These are phyloP conservation scores for Tichodroma muraria DNA, from an alignment of 2,113 vertebrate genomes.

Conservation along the genomic window DNA sequence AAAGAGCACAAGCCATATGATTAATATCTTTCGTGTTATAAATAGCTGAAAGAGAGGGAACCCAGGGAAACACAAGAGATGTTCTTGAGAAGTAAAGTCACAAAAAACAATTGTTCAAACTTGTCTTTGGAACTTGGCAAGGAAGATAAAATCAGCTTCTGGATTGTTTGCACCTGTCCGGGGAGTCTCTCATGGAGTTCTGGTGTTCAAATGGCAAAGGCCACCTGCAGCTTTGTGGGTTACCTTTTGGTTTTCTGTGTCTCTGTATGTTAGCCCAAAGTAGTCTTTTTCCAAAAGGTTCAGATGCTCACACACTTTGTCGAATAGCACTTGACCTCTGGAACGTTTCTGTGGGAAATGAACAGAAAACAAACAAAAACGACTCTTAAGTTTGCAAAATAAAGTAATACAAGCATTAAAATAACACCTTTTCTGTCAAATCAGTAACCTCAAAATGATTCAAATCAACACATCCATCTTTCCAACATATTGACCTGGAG, in stretches of 20 bases:
- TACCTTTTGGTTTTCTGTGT: constrained; percentile 95
- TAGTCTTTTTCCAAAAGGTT: constrained; percentile 97
- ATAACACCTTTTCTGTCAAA: not conserved
- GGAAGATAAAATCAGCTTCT: not conserved
- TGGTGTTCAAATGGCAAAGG: not conserved
- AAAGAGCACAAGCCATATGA: not conserved
- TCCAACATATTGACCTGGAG: not conserved
- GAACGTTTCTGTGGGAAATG: constrained; percentile 81
- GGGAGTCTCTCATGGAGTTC: not conserved
- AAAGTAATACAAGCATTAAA: not conserved
- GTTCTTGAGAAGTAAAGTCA: not conserved
- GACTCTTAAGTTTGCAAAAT: not conserved
- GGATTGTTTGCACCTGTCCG: not conserved
- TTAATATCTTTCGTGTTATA: not conserved
- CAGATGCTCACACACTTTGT: constrained; percentile 94
- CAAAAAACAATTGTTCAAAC: not conserved
- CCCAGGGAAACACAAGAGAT: not conserved
- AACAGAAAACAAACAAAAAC: not conserved
- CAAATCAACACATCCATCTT: not conserved
- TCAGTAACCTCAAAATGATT: not conserved
- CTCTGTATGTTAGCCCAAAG: constrained; percentile 89
- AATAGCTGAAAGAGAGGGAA: not conserved
- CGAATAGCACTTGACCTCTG: constrained; percentile 87
- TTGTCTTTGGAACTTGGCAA: not conserved
- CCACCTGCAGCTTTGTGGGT: not conserved